These are phyloP conservation scores for Mechanitis messenoides DNA, from an alignment of 2,888 invertebrate genomes.

Conservation along the genomic window DNA sequence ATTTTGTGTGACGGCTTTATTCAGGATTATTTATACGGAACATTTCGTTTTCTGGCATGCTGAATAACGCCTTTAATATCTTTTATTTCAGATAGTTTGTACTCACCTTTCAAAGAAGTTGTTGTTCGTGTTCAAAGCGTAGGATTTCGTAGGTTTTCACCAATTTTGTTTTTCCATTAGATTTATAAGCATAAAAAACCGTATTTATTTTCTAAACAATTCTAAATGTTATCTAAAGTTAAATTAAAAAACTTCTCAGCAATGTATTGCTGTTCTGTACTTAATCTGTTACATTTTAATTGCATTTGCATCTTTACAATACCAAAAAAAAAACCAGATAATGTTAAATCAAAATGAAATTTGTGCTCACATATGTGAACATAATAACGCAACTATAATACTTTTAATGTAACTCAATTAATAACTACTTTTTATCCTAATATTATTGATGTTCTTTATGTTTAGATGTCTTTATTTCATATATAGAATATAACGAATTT, in stretches of 20 bases:
- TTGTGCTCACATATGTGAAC: no score
- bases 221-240: slow-evolving; percentile 21
- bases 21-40: slow-evolving; percentile 67
- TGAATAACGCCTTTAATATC: slow-evolving; percentile 60
- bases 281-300: slow-evolving; percentile 2
- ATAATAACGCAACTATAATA: no score
- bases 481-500: no score
- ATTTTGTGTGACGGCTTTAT: slow-evolving; percentile 68
- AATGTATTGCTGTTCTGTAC: slow-evolving; percentile 6
- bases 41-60: slow-evolving; percentile 54
- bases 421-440: no score
- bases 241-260: slow-evolving; percentile 25
- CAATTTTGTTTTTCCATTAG: background rate
- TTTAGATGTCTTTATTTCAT: no score
- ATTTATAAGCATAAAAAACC: background rate
- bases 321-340: background rate
- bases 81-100: slow-evolving; percentile 27
- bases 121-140: slow-evolving; percentile 9
- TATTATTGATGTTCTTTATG: no score
- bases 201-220: slow-evolving; percentile 7
- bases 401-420: no score
- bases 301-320: background rate
- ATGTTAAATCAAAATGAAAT: background rate
- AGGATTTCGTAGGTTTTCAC: background rate
- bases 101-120: slow-evolving; percentile 26